phyloP scores from a whole-genome alignment of 2,888 invertebrate species.

The Yponomeuta malinellus region DNA sequence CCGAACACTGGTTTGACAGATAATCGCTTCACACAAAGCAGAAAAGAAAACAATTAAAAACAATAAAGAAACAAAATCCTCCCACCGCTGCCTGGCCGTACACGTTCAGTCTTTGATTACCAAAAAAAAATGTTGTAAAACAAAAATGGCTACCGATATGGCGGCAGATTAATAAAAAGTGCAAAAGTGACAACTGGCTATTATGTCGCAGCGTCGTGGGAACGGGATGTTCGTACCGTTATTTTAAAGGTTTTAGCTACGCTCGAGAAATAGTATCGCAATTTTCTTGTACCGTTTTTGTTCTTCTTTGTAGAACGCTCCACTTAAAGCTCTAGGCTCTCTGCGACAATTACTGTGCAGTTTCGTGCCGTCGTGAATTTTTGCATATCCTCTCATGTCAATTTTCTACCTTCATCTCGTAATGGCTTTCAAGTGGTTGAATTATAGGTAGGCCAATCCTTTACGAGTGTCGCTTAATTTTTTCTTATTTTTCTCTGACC shows the following conservation, averaged over 20 bases:
- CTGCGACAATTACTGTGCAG: background rate
- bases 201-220: conserved; percentile 36
- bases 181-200: conserved; percentile 25
- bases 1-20: background rate
- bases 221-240: conserved; percentile 43
- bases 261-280: conserved; percentile 5
- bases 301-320: background rate
- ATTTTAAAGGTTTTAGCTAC: conserved; percentile 19
- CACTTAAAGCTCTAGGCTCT: background rate
- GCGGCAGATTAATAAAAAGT: conserved; percentile 25
- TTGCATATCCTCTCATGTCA: background rate
- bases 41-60: conserved; percentile 11
- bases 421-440: background rate
- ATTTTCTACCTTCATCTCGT: background rate
- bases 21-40: conserved; percentile 1
- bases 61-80: conserved; percentile 6
- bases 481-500: too few relatives aligned
- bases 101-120: conserved; percentile 21
- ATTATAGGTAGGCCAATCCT: background rate
- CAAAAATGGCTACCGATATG: conserved; percentile 22
- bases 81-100: conserved; percentile 19
- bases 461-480: background rate
- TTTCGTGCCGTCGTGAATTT: background rate
- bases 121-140: conserved; percentile 18
- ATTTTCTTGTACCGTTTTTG: conserved; percentile 7